Percentiles rank a stretch among this genome's conserved stretches.
phyloP scores from a whole-genome alignment of 2,888 invertebrate species.

The Agrochola lychnidis region DNA sequence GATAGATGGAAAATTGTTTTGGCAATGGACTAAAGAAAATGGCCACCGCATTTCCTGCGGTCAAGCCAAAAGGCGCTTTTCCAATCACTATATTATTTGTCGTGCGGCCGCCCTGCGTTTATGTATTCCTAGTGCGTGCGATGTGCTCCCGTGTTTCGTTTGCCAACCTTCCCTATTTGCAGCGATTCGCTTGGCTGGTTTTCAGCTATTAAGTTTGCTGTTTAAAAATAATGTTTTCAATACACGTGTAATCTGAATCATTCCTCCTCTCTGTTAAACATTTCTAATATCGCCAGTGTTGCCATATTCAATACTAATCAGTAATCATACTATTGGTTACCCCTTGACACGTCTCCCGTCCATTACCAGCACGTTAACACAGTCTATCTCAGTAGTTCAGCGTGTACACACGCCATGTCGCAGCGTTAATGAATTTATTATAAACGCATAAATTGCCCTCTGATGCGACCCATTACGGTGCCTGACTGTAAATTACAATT shows the following conservation, averaged over 20 bases:
- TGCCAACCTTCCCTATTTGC: conserved; percentile 64
- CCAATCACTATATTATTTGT: conserved; percentile 81
- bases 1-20: conserved; percentile 82
- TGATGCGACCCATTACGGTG: conserved; percentile 88
- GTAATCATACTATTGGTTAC: conserved; percentile 17
- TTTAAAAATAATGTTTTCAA: conserved; percentile 43
- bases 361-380: conserved; percentile 49
- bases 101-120: conserved; percentile 72
- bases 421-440: conserved; percentile 89
- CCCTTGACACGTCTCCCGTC: conserved; percentile 17
- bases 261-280: background rate
- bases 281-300: background rate
- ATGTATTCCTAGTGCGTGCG: conserved; percentile 80
- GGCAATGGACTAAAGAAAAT: conserved; percentile 90
- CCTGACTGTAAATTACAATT: conserved; percentile 88
- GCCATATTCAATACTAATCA: conserved; percentile 30
- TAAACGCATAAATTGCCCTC: conserved; percentile 89
- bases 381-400: conserved; percentile 60
- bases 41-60: conserved; percentile 79
- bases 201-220: conserved; percentile 57
- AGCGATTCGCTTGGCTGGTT: conserved; percentile 60
- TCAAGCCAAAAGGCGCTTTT: conserved; percentile 79
- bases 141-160: conserved; percentile 58
- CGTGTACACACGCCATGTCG: conserved; percentile 60
- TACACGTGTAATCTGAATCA: background rate